Conservation (phyloP, 2,113 vertebrate genomes). For the Atherinomorus stipes region DNA sequence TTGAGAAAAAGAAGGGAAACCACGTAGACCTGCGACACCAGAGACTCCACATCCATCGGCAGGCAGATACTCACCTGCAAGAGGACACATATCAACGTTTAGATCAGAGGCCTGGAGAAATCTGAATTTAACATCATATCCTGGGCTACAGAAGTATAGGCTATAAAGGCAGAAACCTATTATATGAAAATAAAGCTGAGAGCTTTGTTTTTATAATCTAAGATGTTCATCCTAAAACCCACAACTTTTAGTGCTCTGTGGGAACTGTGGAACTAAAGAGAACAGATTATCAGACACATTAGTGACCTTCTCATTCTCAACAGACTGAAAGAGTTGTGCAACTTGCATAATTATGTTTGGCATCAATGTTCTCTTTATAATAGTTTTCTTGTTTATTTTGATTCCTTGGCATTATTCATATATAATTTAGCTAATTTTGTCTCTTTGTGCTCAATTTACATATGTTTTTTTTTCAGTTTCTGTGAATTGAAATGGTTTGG, state of each 20-base stretch:
- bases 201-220: background rate
- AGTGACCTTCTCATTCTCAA: no score
- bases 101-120: background rate
- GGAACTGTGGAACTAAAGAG: no score
- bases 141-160: background rate
- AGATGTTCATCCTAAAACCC: no score
- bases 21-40: conserved; percentile 88
- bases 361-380: no score
- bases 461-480: background rate
- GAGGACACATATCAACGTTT: background rate
- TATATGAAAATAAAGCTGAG: background rate
- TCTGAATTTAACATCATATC: background rate
- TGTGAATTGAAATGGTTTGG: background rate
- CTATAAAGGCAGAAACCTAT: background rate
- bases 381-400: no score
- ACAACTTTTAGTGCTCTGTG: no score
- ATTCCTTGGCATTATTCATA: no score
- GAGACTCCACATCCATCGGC: conserved; percentile 94
- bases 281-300: no score
- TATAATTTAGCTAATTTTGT: no score
- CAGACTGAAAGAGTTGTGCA: no score
- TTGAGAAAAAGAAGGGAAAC: conserved; percentile 91
- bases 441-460: background rate
- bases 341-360: no score
- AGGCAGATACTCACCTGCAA: conserved; percentile 91